Evolutionary conservation across 1,140 invertebrate species (phyloP), one percentile per base, ranked within the genome.

Genomic region (Ladona fulva): DNA sequence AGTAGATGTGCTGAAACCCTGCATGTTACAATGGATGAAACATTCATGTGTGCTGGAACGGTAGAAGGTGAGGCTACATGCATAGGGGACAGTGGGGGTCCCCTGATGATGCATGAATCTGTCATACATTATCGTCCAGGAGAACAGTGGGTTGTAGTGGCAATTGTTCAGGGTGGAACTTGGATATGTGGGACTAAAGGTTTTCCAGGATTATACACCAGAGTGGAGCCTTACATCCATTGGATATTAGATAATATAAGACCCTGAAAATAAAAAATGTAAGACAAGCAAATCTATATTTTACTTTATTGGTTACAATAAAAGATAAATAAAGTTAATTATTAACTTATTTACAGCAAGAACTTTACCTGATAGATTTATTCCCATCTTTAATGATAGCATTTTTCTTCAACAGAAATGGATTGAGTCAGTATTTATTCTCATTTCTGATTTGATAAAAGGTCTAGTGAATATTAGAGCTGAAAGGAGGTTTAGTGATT

Each of bases 141-240:
- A 66, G 52, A 22, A 16, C 52, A 66, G 12, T 66, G 52, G 52
- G 52, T 66, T 16, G 12, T 66, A 6, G 52, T 66, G 3, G 93
- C 92, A 0, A 83, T 94, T 0, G 92, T 93, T 0, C 93, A 92
- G 0, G 93, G 92, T 83, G 95, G 95, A 0, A 90, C 91, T 0
- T 86, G 88, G 0, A 88, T 89, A 11, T 91, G 90, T 81, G 90
- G 89, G 6, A 81, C 82, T 76, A 83, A 85, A 74, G 86, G 86
- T 14, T 85, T 84, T 78, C 89, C 90, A 1, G 89, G 89, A 8
- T 87, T 89, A 3, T 89, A 89, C 79, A 88, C 88, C 3, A 82
- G 84, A 25, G 86, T 89, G 10, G 76, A 83, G 14, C 81, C 82
- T 25, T 88, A 87, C 79, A 78, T 86, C 0, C 80, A 84, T 73